Conservation (phyloP, 2,888 invertebrate species). For the Cataglyphis rosenhaueri region DNA sequence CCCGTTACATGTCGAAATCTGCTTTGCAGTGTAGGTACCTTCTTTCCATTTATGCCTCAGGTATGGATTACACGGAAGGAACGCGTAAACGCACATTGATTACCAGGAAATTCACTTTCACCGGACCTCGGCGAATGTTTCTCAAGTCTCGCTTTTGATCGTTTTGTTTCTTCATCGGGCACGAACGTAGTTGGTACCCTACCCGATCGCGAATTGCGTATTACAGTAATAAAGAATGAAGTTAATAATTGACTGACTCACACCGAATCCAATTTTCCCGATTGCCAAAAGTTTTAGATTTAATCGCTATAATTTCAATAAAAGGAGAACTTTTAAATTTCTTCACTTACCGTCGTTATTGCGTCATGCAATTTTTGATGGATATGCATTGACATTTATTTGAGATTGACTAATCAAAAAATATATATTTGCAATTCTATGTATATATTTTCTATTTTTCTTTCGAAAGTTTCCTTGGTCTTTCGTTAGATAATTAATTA, state of each 20-base stretch:
- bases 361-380: neutral
- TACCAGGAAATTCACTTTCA: constrained; percentile 85
- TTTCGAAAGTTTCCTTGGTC: neutral
- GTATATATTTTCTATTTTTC: neutral
- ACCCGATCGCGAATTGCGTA: constrained; percentile 1
- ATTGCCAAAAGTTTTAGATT: neutral
- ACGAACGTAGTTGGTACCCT: neutral
- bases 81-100: constrained; percentile 75
- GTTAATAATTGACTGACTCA: neutral
- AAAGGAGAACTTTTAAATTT: neutral
- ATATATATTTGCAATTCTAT: neutral
- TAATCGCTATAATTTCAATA: constrained; percentile 24
- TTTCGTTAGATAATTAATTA: neutral
- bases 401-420: neutral
- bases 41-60: constrained; percentile 33
- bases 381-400: neutral
- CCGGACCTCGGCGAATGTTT: constrained; percentile 74
- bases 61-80: constrained; percentile 67
- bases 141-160: constrained; percentile 58
- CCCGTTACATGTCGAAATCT: constrained; percentile 62
- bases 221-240: constrained; percentile 14
- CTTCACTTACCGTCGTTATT: neutral
- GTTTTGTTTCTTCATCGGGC: constrained; percentile 55
- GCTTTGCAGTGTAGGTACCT: neutral
- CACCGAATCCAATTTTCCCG: neutral